Evolutionary conservation across 2,888 invertebrate species (phyloP).

Genomic region (Lacanobia wlatinum): DNA sequence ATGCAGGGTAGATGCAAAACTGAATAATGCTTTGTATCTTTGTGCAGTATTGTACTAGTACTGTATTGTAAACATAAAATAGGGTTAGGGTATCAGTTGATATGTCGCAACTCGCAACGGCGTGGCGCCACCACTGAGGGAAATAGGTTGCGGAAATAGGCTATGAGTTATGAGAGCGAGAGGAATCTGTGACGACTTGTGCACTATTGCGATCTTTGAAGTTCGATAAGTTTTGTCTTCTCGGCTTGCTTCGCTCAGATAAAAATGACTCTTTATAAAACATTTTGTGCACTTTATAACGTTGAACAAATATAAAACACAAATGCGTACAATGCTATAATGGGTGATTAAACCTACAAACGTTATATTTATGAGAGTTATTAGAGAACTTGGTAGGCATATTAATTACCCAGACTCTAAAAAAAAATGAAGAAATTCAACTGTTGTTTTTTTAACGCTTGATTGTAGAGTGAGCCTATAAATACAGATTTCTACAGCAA

Average conservation of each 20-base stretch:
- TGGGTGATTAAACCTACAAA: not conserved
- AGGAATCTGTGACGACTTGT: constrained; percentile 27
- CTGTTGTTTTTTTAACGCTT: not conserved
- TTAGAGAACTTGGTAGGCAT: not conserved
- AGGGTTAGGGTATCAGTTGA: constrained; percentile 49
- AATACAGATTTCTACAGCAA: constrained; percentile 26
- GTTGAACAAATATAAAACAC: not conserved
- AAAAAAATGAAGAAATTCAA: constrained; percentile 1
- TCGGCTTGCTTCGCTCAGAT: not conserved
- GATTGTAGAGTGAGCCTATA: not conserved
- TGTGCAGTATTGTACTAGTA: not conserved
- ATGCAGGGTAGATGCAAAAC: not conserved
- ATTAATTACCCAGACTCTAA: not conserved
- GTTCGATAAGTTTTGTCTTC: constrained; percentile 19
- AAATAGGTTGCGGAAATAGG: constrained; percentile 56
- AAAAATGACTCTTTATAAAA: not conserved
- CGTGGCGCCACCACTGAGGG: constrained; percentile 14
- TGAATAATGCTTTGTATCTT: constrained; percentile 4
- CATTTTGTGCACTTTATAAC: not conserved
- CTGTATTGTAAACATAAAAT: constrained; percentile 15
- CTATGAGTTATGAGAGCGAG: constrained; percentile 29
- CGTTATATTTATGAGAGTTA: not conserved
- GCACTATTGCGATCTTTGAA: constrained; percentile 18
- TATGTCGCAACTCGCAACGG: constrained; percentile 22
- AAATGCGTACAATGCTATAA: not conserved